These are phyloP conservation scores for Spodoptera litura DNA, from an alignment of 1,140 invertebrate genomes.

Conservation along the genomic window DNA sequence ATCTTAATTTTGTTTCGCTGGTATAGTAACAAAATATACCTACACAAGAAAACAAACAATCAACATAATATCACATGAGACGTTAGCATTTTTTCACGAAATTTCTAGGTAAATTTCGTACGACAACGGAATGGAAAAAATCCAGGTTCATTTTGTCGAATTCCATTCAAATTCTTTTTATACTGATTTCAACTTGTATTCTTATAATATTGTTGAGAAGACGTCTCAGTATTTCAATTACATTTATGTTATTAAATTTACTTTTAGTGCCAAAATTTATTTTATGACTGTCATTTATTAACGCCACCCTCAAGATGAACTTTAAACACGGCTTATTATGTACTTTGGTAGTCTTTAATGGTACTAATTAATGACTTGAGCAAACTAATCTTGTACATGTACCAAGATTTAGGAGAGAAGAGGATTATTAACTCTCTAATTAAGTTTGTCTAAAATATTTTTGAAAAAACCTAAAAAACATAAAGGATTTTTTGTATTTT, in stretches of 20 bases:
- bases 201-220: slow-evolving; percentile 10
- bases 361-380: no score
- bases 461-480: not conserved
- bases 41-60: no score
- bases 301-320: no score
- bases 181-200: slow-evolving; percentile 16
- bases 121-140: not conserved
- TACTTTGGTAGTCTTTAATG: no score
- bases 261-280: not conserved
- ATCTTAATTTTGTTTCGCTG: no score
- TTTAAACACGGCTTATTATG: no score
- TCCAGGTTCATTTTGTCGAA: not conserved
- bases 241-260: slow-evolving; percentile 1
- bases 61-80: no score
- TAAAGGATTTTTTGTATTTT: not conserved
- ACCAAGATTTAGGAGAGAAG: no score
- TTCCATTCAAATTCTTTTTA: slow-evolving; percentile 4
- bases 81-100: not conserved
- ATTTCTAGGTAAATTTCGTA: not conserved
- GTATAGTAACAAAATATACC: no score
- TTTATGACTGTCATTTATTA: not conserved
- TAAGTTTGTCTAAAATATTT: not conserved
- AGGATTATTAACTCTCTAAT: not conserved
- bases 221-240: slow-evolving; percentile 7
- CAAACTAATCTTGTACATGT: no score